These are phyloP conservation scores for Phymanthus crucifer DNA, from an alignment of 92 coral and sea anemone species.

Conservation along the genomic window DNA sequence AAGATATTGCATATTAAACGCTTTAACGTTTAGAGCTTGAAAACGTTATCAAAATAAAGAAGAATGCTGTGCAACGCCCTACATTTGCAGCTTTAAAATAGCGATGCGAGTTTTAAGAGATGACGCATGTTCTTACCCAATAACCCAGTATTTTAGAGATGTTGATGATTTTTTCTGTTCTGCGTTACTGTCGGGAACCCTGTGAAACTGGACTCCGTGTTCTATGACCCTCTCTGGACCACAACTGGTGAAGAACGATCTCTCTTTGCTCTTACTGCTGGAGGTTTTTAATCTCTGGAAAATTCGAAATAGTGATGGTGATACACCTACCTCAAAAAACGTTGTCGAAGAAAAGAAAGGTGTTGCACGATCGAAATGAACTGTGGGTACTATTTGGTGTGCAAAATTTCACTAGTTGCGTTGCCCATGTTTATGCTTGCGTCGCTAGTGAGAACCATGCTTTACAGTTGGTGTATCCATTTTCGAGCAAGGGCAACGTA, in stretches of 20 bases:
- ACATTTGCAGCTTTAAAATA: not conserved
- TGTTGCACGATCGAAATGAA: too few relatives aligned
- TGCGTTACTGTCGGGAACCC: conserved; percentile 53
- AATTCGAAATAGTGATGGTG: not conserved
- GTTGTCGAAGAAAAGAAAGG: too few relatives aligned
- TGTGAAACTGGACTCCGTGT: conserved; percentile 74
- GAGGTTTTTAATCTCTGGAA: conserved; percentile 34
- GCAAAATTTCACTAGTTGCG: too few relatives aligned
- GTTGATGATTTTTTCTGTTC: conserved; percentile 68
- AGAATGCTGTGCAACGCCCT: not conserved
- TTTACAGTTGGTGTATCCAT: too few relatives aligned
- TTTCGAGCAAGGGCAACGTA: too few relatives aligned
- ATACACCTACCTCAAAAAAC: too few relatives aligned
- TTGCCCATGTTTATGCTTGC: too few relatives aligned
- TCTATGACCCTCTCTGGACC: conserved; percentile 63
- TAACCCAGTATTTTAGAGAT: conserved; percentile 89
- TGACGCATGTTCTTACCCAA: conserved; percentile 68
- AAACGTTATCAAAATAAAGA: too few relatives aligned
- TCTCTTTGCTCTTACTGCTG: conserved; percentile 35
- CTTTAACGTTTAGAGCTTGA: too few relatives aligned
- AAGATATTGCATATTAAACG: too few relatives aligned
- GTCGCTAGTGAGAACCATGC: too few relatives aligned
- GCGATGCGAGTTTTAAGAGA: not conserved
- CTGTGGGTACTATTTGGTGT: too few relatives aligned
- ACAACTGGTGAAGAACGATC: conserved; percentile 42